Percentiles rank a stretch among this genome's conserved stretches.
Evolutionary conservation across 2,797 vertebrate species (phyloP).

Genomic region (Coluber constrictor): DNA sequence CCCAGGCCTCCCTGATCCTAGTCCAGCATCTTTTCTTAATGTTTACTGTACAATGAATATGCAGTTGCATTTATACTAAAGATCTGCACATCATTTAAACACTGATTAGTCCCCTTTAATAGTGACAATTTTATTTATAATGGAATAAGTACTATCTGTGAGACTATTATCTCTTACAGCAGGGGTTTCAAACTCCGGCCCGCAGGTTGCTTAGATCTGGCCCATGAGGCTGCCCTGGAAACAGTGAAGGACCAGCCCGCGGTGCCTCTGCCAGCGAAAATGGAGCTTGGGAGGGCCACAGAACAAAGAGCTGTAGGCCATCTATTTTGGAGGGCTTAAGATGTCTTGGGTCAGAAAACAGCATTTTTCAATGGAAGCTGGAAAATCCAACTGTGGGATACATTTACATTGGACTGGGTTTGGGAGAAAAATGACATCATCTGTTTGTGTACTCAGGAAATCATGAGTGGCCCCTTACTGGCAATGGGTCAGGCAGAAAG

Average conservation of each 20-base stretch:
- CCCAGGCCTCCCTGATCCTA: neutral
- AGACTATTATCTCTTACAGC: neutral
- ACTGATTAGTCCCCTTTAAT: constrained; percentile 34
- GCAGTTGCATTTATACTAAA: constrained; percentile 23
- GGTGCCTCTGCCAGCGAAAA: no score
- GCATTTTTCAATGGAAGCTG: neutral
- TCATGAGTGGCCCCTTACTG: no score
- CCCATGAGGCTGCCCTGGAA: no score
- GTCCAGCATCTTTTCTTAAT: neutral
- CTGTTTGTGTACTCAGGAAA: neutral
- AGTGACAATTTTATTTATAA: constrained; percentile 7
- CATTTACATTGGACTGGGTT: neutral
- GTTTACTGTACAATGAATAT: neutral
- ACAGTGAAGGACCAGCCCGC: no score
- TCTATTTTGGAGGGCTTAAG: neutral
- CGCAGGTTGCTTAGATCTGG: no score
- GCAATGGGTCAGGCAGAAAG: neutral
- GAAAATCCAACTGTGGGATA: neutral
- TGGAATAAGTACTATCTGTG: constrained; percentile 3
- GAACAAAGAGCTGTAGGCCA: neutral
- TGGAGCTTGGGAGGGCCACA: no score
- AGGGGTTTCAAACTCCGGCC: no score
- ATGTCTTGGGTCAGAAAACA: neutral
- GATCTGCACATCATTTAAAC: constrained; percentile 17
- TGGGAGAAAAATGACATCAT: neutral